Base-by-base conservation (phyloP, 2,113 vertebrate genomes). In the Pogonocichla stellata region DNA sequence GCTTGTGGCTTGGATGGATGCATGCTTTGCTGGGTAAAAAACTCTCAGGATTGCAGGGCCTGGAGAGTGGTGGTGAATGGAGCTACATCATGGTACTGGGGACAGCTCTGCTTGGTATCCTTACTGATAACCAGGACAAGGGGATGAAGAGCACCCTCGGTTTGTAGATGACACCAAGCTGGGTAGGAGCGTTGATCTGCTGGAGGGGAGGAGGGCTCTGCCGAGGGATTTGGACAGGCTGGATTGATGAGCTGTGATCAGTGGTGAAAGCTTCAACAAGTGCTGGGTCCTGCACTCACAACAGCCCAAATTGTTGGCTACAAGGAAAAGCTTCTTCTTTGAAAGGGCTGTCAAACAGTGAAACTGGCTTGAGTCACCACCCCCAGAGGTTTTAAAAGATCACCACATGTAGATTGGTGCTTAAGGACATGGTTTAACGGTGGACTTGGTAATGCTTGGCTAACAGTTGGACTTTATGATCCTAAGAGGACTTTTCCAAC, bases 141-240 rank as follows among this genome's bases (percentile, higher is more conserved):
- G 38, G 19, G 17, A 61, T 31, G 6, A 9, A 64, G 22, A 10
- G 18, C 17, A 54, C 6, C n/a, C 29, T 47, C 40, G 47, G 13
- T 31, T 15, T 75, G 24, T 47, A 67, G 53, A 47, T n/a, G 24
- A 51, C 36, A 66, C 19, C 28, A 29, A 38, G 19, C 1, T 60
- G 60, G 60, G n/a, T 9, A 33, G 19, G 8, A 81, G 6, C 22
- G 16, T 20, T n/a, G n/a, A 10, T 25, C 69, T 0, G 0, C 24
- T 29, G 53, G 6, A 60, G 24, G 28, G 23, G 13, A 60, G 19
- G n/a, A 60, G 67, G n/a, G 6, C 29, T 60, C 28, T 8, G 8
- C 29, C 47, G n/a, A 75, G n/a, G 38, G 45, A 53, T n/a, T 8
- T 81, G 45, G n/a, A 34, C 24, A 69, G 25, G 54, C 34, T 61